Conservation (phyloP, 2,797 vertebrate genomes). For the Trichosurus vulpecula region DNA sequence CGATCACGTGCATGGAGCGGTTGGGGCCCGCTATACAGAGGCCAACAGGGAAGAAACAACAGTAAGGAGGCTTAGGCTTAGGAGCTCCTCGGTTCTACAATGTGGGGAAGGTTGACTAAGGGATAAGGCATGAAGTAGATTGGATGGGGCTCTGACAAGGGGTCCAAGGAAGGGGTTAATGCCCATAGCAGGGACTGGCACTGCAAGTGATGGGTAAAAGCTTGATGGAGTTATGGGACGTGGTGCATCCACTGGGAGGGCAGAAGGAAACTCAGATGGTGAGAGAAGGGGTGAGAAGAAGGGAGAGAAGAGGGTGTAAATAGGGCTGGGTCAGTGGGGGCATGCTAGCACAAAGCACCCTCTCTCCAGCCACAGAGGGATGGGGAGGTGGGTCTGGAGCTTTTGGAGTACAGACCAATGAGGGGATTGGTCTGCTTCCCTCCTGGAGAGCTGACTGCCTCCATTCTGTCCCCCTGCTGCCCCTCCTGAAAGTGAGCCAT, state of each 20-base stretch:
- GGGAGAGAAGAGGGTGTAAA: neutral
- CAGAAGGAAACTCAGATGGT: neutral
- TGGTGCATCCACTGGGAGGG: neutral
- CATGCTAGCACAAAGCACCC: no score
- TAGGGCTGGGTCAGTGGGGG: neutral
- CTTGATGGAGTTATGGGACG: neutral
- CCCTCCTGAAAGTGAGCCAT: neutral
- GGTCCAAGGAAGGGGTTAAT: neutral
- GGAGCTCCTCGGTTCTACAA: neutral
- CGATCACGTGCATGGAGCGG: constrained; percentile 89
- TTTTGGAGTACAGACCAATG: neutral
- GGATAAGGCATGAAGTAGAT: neutral
- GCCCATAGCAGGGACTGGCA: neutral
- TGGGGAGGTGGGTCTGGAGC: neutral
- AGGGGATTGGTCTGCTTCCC: neutral
- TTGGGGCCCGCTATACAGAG: constrained; percentile 78
- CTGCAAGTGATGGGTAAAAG: neutral
- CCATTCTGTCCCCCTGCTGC: neutral
- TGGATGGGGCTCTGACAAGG: no score
- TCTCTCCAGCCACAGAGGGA: neutral
- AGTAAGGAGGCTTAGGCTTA: neutral
- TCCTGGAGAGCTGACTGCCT: neutral
- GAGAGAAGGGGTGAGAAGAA: neutral
- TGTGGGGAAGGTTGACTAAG: neutral
- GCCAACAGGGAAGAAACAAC: fast-evolving